A percentile compares a stretch with the other conserved stretches of the same genome.
Evolutionary conservation across 2,797 vertebrate species (phyloP).

Genomic region (Monodelphis domestica): DNA sequence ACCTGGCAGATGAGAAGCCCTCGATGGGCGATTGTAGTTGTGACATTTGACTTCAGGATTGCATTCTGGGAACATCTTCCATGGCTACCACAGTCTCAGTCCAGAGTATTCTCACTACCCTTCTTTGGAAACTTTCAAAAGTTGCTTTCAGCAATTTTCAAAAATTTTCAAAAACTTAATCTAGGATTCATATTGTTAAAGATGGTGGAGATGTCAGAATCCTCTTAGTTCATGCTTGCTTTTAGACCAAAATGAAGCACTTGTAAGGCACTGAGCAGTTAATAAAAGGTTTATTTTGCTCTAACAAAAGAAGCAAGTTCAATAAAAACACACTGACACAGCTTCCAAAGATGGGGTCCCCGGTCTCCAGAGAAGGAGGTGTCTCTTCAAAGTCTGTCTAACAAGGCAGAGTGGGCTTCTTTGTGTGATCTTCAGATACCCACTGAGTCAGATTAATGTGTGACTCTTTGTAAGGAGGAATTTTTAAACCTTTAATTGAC

Average conservation of each 20-base stretch:
- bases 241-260: neutral
- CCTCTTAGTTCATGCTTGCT: neutral
- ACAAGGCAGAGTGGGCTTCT: neutral
- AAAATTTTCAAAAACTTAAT: too few relatives aligned
- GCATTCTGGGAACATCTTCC: neutral
- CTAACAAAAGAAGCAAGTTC: neutral
- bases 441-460: neutral
- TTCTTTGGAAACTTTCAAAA: neutral
- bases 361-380: neutral
- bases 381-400: neutral
- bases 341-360: neutral
- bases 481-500: neutral
- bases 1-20: neutral
- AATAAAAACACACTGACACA: neutral
- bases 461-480: neutral
- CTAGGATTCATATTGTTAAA: neutral
- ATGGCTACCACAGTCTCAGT: neutral
- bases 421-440: neutral
- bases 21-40: neutral
- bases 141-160: neutral
- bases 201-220: neutral
- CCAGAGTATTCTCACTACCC: neutral
- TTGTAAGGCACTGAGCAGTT: neutral
- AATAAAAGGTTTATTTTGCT: neutral
- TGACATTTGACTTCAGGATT: neutral